Conservation (phyloP, 2,888 invertebrate genomes). For the Ditylenchus weischeri region DNA sequence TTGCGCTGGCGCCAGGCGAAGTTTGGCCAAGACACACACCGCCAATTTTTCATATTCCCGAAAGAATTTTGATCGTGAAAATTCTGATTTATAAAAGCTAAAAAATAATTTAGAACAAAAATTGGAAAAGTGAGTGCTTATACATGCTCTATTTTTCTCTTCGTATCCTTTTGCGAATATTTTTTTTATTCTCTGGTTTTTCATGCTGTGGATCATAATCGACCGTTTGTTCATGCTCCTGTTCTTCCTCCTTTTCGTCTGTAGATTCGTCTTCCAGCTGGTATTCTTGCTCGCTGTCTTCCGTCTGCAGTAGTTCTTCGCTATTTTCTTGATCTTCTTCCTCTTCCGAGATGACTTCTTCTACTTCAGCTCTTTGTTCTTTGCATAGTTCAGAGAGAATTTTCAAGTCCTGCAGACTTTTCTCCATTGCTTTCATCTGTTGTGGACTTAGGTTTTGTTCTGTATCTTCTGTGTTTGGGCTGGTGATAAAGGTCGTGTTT, state of each 20-base stretch:
- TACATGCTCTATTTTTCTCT: too few species aligned
- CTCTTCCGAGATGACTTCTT: conserved; percentile 7
- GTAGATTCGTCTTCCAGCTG: conserved; percentile 21
- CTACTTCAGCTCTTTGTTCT: conserved; percentile 8
- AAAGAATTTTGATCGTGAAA: too few species aligned
- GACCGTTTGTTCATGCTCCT: conserved; percentile 8
- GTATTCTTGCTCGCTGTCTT: conserved; percentile 13
- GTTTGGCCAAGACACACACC: too few species aligned
- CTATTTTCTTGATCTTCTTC: conserved; percentile 8
- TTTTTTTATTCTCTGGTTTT: too few species aligned
- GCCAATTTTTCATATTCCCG: too few species aligned
- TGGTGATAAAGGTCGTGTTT: neutral
- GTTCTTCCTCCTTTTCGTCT: conserved; percentile 24
- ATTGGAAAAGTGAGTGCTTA: too few species aligned
- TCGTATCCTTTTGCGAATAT: too few species aligned
- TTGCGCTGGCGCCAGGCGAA: too few species aligned
- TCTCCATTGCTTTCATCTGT: conserved; percentile 21
- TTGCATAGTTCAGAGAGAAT: conserved; percentile 18
- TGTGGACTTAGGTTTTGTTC: conserved; percentile 12
- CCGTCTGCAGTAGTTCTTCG: neutral
- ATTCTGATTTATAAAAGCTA: too few species aligned
- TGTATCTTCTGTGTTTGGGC: neutral
- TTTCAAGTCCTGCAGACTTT: conserved; percentile 21
- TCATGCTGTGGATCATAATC: neutral
- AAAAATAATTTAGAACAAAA: too few species aligned